Percentiles rank a stretch among this genome's conserved stretches.
These are phyloP conservation scores for Conchocele bisecta DNA, from an alignment of 2,888 invertebrate species.

Conservation along the genomic window DNA sequence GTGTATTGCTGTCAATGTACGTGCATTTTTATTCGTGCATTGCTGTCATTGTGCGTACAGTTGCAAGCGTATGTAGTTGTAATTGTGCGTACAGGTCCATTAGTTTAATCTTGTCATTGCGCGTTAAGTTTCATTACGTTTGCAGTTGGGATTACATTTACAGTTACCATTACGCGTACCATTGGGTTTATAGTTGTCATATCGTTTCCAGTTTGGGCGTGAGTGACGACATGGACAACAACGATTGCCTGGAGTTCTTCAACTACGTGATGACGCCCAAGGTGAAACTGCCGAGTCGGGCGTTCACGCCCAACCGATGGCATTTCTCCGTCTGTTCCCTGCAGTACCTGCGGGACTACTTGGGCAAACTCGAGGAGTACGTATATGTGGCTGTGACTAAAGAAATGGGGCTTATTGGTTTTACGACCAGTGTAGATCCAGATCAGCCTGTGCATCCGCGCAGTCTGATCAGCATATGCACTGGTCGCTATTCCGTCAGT, in stretches of 20 bases:
- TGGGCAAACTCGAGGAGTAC: constrained; percentile 28
- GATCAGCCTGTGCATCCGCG: too few relatives aligned
- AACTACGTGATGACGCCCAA: constrained; percentile 57
- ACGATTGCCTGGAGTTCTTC: constrained; percentile 56
- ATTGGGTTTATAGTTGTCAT: neutral
- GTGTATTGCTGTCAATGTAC: too few relatives aligned
- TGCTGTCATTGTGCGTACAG: too few relatives aligned
- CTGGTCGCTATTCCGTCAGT: too few relatives aligned
- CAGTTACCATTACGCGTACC: neutral
- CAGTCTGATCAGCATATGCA: too few relatives aligned
- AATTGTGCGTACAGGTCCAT: neutral
- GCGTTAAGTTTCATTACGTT: too few relatives aligned
- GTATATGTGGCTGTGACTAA: too few relatives aligned
- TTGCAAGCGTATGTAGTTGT: too few relatives aligned
- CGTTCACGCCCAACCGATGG: constrained; percentile 49
- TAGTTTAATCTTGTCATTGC: neutral
- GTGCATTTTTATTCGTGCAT: too few relatives aligned
- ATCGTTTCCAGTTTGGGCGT: constrained; percentile 37
- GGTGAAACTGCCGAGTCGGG: constrained; percentile 43
- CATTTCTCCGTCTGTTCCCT: constrained; percentile 49
- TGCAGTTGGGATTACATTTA: neutral
- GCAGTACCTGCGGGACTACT: constrained; percentile 42
- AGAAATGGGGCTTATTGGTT: too few relatives aligned
- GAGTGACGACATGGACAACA: constrained; percentile 57
- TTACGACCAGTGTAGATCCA: too few relatives aligned